phyloP scores from a whole-genome alignment of 2,797 vertebrate species.

The Cynopterus sphinx region DNA sequence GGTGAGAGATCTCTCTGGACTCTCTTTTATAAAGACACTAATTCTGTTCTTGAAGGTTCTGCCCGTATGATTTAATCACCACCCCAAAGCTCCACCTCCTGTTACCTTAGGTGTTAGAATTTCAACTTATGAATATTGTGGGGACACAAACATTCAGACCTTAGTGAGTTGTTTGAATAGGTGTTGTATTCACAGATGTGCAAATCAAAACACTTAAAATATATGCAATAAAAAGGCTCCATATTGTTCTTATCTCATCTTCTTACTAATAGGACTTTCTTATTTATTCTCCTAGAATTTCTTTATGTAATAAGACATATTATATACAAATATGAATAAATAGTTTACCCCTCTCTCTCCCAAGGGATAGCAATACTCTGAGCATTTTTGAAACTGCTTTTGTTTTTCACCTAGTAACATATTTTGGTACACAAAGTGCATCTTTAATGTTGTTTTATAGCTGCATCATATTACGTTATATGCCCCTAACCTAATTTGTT shows the following conservation, averaged over 20 bases:
- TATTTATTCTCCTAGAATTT: slow-evolving; percentile 2
- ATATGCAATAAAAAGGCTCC: not conserved
- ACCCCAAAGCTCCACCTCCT: not conserved
- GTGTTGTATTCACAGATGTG: not conserved
- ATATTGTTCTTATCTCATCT: not conserved
- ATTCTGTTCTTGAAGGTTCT: not conserved
- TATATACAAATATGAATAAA: slow-evolving; percentile 19
- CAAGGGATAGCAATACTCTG: not conserved
- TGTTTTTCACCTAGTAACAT: slow-evolving; percentile 23
- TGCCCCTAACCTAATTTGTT: slow-evolving; percentile 26
- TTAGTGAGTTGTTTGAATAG: not conserved
- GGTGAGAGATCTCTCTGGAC: not conserved
- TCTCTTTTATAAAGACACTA: not conserved
- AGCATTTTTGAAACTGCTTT: slow-evolving; percentile 17
- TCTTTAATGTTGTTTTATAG: slow-evolving; percentile 33
- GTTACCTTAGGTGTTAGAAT: not conserved
- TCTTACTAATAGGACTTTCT: not conserved
- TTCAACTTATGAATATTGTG: not conserved
- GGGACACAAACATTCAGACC: not conserved
- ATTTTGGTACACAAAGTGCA: slow-evolving; percentile 29
- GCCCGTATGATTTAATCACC: not conserved
- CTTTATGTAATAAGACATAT: not conserved
- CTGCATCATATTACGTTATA: not conserved
- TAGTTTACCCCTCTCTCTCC: not conserved
- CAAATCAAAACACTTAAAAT: slow-evolving; percentile 28